Conservation (phyloP, 2,113 vertebrate species). For the Macquaria australasica region DNA sequence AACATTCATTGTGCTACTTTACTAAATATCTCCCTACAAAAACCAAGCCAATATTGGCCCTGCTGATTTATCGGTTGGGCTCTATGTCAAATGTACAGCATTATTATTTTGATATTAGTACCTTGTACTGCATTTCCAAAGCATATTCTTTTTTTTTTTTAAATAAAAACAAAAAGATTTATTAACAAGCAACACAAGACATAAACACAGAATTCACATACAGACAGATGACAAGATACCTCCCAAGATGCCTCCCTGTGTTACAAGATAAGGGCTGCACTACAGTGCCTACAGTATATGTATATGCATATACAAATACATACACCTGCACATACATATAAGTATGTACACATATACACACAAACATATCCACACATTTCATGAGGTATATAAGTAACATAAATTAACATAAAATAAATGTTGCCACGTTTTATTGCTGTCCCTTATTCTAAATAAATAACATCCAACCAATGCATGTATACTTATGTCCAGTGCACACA, state of each 20-base stretch:
- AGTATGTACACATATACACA: neutral
- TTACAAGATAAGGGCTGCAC: neutral
- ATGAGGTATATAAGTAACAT: neutral
- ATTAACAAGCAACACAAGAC: neutral
- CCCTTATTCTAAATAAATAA: neutral
- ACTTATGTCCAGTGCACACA: too few relatives aligned
- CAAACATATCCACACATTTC: neutral
- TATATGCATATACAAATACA: neutral
- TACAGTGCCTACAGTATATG: neutral
- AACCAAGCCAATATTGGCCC: neutral
- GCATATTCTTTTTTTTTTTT: neutral
- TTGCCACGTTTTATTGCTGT: neutral
- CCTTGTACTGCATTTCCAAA: too few relatives aligned
- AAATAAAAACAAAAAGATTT: neutral
- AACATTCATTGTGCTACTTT: neutral
- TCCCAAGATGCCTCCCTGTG: neutral
- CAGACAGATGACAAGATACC: neutral
- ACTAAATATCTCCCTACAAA: neutral
- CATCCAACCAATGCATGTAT: neutral
- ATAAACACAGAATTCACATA: neutral
- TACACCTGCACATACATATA: neutral
- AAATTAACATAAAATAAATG: too few relatives aligned
- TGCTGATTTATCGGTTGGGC: neutral
- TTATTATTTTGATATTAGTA: neutral
- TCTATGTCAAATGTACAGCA: neutral